phyloP scores from a whole-genome alignment of 2,797 vertebrate species.

The Tachyglossus aculeatus region DNA sequence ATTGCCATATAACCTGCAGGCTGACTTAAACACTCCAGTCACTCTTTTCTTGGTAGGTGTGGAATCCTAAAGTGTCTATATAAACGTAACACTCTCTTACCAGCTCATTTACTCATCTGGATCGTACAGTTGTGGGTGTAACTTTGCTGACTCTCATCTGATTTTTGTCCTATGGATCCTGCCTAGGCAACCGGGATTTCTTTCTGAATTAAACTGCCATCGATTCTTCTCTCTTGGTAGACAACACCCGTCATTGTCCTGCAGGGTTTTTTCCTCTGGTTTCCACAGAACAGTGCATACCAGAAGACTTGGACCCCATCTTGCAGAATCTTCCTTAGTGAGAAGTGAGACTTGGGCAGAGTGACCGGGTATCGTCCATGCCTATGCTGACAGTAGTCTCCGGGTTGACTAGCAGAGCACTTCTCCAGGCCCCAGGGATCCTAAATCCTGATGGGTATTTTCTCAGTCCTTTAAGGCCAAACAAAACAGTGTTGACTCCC shows the following conservation, averaged over 20 bases:
- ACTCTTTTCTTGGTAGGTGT: neutral
- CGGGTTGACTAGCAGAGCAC: no score
- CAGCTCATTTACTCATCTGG: constrained; percentile 1
- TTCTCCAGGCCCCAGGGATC: no score
- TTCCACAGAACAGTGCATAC: constrained; percentile 24
- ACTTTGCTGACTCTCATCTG: constrained; percentile 2
- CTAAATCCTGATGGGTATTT: no score
- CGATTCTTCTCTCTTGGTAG: constrained; percentile 2
- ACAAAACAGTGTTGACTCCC: no score
- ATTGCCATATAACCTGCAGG: constrained; percentile 4
- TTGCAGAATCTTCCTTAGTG: constrained; percentile 2
- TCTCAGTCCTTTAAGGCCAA: no score
- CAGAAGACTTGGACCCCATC: neutral
- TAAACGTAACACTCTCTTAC: neutral
- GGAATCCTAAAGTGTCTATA: constrained; percentile 18
- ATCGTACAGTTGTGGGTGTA: neutral
- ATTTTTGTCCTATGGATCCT: constrained; percentile 28
- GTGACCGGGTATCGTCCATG: neutral
- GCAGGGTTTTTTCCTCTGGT: constrained; percentile 4
- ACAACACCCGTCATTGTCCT: neutral
- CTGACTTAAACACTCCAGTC: constrained; percentile 12
- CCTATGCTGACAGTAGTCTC: no score
- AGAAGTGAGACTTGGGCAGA: neutral
- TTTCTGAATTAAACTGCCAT: constrained; percentile 22
- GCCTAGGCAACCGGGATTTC: constrained; percentile 7